Conservation (phyloP, 1,140 invertebrate species). For the Cotesia glomerata region DNA sequence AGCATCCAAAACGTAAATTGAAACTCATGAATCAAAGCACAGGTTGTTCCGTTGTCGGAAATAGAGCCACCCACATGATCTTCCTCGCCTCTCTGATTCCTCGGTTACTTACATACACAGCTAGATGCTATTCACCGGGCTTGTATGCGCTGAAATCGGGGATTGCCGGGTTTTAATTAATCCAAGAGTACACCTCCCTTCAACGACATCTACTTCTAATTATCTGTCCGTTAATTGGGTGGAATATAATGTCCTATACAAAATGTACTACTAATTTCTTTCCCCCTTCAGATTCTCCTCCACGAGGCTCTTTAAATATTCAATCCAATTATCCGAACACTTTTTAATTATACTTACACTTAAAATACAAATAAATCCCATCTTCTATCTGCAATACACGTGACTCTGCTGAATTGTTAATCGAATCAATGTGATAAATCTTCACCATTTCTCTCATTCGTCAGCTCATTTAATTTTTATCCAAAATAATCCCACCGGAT, state of each 20-base stretch:
- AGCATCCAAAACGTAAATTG: conserved; percentile 46
- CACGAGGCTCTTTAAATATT: neutral
- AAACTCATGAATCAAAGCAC: conserved; percentile 39
- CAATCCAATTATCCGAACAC: neutral
- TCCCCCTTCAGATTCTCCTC: conserved; percentile 2
- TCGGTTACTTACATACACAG: neutral
- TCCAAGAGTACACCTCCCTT: conserved; percentile 30
- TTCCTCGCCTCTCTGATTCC: conserved; percentile 19
- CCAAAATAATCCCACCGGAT: no score
- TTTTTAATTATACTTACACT: no score
- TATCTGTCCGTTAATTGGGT: conserved; percentile 34
- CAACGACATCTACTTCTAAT: conserved; percentile 34
- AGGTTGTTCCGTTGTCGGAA: neutral
- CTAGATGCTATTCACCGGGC: conserved; percentile 30
- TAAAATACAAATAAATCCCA: no score
- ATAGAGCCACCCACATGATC: conserved; percentile 17
- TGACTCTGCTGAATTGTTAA: no score
- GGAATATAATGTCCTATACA: neutral
- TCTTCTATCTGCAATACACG: no score
- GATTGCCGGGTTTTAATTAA: conserved; percentile 34
- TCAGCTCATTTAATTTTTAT: no score
- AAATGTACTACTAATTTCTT: no score
- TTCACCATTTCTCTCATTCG: no score
- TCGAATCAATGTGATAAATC: no score
- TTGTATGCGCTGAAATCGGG: neutral